Conservation (phyloP, 2,113 vertebrate genomes). For the Melanerpes formicivorus region DNA sequence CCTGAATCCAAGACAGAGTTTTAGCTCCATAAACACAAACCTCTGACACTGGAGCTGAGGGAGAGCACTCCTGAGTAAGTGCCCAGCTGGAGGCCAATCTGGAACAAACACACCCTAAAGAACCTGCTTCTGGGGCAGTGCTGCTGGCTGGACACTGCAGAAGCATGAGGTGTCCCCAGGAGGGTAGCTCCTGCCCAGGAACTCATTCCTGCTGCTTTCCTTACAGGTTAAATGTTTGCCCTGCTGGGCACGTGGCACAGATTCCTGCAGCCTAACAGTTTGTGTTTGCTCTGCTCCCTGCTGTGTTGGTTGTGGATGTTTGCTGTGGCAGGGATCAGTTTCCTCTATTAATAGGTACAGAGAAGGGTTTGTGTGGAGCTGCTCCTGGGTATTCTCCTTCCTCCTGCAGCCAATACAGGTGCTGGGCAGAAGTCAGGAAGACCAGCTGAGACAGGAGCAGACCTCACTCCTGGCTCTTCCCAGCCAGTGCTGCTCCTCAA, state of each 20-base stretch:
- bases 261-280: neutral
- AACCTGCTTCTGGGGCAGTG: neutral
- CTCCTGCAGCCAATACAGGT: neutral
- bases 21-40: neutral
- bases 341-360: neutral
- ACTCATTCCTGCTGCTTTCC: neutral
- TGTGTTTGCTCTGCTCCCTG: neutral
- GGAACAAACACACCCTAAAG: neutral
- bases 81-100: neutral
- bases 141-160: neutral
- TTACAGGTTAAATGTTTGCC: neutral
- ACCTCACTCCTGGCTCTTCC: neutral
- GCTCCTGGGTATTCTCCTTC: neutral
- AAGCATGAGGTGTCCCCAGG: neutral
- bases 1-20: neutral
- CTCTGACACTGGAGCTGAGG: neutral
- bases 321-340: neutral
- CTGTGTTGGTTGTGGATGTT: neutral
- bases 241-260: neutral
- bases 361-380: neutral
- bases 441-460: neutral
- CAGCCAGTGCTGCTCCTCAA: neutral
- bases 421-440: neutral
- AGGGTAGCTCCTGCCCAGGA: neutral
- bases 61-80: neutral